These are phyloP conservation scores for Anas bernieri DNA, from an alignment of 2,797 vertebrate species.

Conservation along the genomic window DNA sequence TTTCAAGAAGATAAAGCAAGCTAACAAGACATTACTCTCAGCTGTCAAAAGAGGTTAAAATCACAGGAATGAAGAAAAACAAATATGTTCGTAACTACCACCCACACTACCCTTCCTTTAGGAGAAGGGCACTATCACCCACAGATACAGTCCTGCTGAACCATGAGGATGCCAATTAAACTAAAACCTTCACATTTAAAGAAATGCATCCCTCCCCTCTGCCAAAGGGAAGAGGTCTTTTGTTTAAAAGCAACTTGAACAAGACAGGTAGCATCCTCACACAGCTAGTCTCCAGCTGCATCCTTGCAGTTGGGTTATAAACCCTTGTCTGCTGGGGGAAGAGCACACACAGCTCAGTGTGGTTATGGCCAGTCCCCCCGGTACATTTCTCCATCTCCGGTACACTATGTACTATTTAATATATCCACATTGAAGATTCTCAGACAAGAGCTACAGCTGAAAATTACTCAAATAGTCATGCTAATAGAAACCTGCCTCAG, in stretches of 20 bases:
- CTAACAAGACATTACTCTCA: background rate
- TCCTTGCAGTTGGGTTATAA: background rate
- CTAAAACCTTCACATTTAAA: background rate
- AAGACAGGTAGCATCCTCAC: background rate
- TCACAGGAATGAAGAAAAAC: background rate
- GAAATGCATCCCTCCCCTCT: background rate
- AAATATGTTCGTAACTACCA: background rate
- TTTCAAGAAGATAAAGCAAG: background rate
- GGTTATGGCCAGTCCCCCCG: background rate
- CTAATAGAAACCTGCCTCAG: background rate
- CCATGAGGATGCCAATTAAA: background rate
- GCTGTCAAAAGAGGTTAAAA: background rate
- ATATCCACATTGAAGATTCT: background rate
- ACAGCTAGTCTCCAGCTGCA: fast-evolving
- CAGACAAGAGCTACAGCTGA: background rate
- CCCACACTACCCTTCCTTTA: background rate
- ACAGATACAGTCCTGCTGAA: background rate
- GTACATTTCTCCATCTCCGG: background rate
- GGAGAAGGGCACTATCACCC: background rate
- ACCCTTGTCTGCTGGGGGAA: background rate
- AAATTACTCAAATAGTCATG: background rate
- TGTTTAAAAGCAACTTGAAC: background rate
- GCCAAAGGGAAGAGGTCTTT: background rate
- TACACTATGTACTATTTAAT: background rate
- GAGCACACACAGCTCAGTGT: background rate